These are phyloP conservation scores for Nephrotoma appendiculata DNA, from an alignment of 2,888 invertebrate genomes.

Conservation along the genomic window DNA sequence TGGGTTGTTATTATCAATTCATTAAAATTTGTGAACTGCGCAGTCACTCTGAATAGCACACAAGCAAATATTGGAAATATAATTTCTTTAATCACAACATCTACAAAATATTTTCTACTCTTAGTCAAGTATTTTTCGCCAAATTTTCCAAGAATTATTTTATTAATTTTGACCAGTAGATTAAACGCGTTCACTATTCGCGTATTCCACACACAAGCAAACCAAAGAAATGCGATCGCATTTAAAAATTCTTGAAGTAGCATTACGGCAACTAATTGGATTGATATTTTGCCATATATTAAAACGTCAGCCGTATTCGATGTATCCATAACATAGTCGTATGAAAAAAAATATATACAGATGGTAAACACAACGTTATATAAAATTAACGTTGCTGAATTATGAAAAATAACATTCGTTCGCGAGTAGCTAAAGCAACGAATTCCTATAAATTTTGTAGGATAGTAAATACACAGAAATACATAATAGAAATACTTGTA, in stretches of 20 bases:
- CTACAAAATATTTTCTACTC: background rate
- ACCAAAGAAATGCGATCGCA: background rate
- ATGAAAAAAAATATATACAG: too few species aligned
- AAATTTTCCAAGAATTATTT: background rate
- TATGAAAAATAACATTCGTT: too few species aligned
- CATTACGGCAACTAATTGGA: background rate
- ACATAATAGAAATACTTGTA: too few species aligned
- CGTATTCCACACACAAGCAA: background rate
- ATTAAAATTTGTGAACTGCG: background rate
- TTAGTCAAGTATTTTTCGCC: background rate
- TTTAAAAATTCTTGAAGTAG: background rate
- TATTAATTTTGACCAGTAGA: background rate
- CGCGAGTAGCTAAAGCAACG: too few species aligned
- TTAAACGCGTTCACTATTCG: background rate
- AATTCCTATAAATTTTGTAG: too few species aligned
- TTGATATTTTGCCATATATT: background rate
- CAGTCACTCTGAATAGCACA: background rate
- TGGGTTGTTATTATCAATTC: background rate
- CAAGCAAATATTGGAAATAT: background rate
- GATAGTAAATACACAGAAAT: too few species aligned
- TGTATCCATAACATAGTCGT: background rate
- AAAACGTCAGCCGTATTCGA: background rate
- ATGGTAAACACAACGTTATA: too few species aligned
- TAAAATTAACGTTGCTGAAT: too few species aligned
- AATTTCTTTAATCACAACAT: background rate